Evolutionary conservation across 2,888 invertebrate genomes (phyloP).

Genomic region (Drosophila rellima): DNA sequence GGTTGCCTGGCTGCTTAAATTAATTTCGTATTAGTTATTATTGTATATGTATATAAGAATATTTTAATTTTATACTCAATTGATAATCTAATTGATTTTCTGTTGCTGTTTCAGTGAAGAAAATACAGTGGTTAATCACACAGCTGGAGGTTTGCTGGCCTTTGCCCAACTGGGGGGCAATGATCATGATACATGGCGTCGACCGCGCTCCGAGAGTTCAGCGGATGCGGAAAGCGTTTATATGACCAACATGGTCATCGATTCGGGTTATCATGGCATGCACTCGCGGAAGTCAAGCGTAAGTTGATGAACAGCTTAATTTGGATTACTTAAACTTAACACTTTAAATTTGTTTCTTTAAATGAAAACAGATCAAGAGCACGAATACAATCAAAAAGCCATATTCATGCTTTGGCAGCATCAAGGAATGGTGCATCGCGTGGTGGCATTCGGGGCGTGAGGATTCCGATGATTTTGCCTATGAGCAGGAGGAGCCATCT

Average conservation of each 20-base stretch:
- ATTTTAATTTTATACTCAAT: neutral
- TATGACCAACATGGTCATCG: constrained; percentile 85
- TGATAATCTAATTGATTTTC: neutral
- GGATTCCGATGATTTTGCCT: constrained; percentile 91
- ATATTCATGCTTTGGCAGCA: constrained; percentile 85
- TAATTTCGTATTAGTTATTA: neutral
- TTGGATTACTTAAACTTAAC: neutral
- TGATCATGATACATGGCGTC: constrained; percentile 90
- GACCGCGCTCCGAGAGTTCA: constrained; percentile 92
- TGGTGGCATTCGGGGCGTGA: constrained; percentile 97
- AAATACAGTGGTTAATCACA: constrained; percentile 88
- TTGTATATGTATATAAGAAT: no score
- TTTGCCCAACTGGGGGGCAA: constrained; percentile 85
- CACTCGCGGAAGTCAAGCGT: constrained; percentile 86
- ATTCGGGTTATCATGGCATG: constrained; percentile 84
- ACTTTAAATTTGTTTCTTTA: neutral
- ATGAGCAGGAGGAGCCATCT: constrained; percentile 91
- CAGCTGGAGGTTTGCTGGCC: constrained; percentile 82
- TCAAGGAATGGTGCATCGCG: constrained; percentile 93
- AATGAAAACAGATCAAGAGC: constrained; percentile 82
- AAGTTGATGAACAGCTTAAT: constrained; percentile 60
- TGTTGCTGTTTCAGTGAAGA: constrained; percentile 89
- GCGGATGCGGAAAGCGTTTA: constrained; percentile 92
- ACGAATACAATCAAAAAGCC: constrained; percentile 84
- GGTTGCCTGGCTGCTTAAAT: no score